phyloP scores from a whole-genome alignment of 2,113 vertebrate species.

The Cercocebus atys region DNA sequence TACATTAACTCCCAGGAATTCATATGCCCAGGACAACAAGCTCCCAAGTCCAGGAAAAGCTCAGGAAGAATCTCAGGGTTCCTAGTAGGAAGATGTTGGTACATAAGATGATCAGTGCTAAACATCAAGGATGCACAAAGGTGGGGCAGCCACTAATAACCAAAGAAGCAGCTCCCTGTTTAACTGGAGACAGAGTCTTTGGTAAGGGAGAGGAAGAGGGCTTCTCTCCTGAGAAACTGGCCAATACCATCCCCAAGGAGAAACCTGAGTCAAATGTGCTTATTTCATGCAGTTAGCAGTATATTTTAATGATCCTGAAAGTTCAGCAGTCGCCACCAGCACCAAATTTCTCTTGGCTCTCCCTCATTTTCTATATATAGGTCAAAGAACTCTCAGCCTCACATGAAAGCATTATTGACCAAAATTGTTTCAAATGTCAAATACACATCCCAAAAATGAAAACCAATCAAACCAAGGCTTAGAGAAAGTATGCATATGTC shows the following conservation, averaged over 20 bases:
- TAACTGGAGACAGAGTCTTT: not conserved
- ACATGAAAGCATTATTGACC: conserved; percentile 66
- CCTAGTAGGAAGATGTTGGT: not conserved
- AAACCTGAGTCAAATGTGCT: conserved; percentile 35
- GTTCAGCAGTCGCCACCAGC: conserved; percentile 35
- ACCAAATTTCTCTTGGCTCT: conserved; percentile 66
- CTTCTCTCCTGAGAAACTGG: conserved; percentile 12
- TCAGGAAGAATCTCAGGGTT: not conserved
- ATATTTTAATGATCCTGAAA: conserved; percentile 54
- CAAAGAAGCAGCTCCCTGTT: not conserved
- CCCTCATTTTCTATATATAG: conserved; percentile 49
- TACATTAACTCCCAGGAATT: not conserved
- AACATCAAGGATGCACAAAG: not conserved
- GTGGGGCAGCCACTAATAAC: not conserved
- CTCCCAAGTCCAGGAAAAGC: not conserved
- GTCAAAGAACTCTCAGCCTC: conserved; percentile 63
- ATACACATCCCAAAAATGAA: conserved; percentile 75
- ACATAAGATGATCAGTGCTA: not conserved
- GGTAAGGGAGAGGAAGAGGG: not conserved
- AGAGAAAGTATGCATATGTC: conserved; percentile 66
- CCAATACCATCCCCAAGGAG: conserved; percentile 32
- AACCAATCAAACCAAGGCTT: conserved; percentile 71
- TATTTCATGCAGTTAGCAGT: conserved; percentile 27
- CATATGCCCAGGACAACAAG: not conserved
- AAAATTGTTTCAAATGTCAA: conserved; percentile 75